phyloP scores from a whole-genome alignment of 2,113 vertebrate species.

The Ranitomeya imitator region DNA sequence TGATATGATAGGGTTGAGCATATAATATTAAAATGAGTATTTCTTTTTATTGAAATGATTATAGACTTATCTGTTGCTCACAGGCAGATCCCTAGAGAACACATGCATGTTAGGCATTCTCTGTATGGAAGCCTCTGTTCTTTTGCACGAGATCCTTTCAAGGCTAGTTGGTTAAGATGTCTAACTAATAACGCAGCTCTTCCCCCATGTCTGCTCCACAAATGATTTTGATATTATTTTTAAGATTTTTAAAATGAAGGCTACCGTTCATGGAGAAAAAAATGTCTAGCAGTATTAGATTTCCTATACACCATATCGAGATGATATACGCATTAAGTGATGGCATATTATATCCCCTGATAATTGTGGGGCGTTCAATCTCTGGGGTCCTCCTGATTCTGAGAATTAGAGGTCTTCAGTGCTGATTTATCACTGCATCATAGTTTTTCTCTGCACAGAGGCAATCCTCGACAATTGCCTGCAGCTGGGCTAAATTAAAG shows the following conservation, averaged over 20 bases:
- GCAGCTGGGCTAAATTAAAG: no score
- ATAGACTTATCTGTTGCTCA: slow-evolving; percentile 18
- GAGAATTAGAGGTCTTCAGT: no score
- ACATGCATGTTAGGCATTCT: slow-evolving; percentile 1
- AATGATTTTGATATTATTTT: background rate
- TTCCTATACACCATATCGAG: no score
- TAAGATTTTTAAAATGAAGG: background rate
- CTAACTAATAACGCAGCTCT: background rate
- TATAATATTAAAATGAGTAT: slow-evolving; percentile 28
- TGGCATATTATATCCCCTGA: no score
- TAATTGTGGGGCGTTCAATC: no score
- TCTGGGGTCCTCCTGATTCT: no score
- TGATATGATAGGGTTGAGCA: background rate
- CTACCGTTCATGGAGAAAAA: background rate
- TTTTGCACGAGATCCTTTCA: background rate
- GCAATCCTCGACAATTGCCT: no score
- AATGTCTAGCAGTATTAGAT: background rate
- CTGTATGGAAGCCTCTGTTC: background rate
- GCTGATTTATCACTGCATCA: no score
- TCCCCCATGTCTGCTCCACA: background rate
- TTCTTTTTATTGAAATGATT: slow-evolving; percentile 12
- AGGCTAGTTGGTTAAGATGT: background rate
- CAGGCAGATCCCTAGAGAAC: slow-evolving; percentile 17
- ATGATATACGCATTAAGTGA: no score
- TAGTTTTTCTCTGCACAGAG: no score